Evolutionary conservation across 1,140 invertebrate genomes (phyloP).

Genomic region (Zelostemma sp.): DNA sequence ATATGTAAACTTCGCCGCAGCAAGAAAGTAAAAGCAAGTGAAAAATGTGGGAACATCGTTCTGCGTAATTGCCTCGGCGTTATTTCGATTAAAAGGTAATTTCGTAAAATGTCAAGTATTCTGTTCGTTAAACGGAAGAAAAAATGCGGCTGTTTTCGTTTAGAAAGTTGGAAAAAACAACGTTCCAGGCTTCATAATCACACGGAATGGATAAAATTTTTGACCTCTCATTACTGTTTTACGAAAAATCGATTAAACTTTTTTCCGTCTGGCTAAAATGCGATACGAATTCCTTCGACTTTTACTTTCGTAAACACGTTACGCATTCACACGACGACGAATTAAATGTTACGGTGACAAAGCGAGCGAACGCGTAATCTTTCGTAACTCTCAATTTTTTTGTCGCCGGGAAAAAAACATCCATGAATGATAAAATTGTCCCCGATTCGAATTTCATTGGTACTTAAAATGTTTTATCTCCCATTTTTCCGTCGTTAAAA

Average conservation of each 20-base stretch:
- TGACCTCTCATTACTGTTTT: too few species aligned
- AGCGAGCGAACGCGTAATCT: too few species aligned
- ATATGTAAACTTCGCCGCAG: constrained; percentile 15
- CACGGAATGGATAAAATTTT: too few species aligned
- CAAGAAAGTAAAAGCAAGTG: constrained; percentile 22
- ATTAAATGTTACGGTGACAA: neutral
- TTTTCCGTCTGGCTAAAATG: neutral
- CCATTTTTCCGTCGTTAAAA: neutral
- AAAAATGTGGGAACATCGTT: constrained; percentile 27
- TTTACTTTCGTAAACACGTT: neutral
- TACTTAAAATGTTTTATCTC: neutral
- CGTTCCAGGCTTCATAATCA: neutral
- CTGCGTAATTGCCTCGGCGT: neutral
- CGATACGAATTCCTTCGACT: neutral
- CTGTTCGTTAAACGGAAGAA: too few species aligned
- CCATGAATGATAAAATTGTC: too few species aligned
- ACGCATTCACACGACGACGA: neutral
- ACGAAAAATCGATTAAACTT: neutral
- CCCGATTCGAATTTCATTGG: too few species aligned
- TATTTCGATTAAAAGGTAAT: neutral
- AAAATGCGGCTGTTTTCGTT: neutral
- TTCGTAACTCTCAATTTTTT: too few species aligned
- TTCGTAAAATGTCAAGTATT: constrained; percentile 1
- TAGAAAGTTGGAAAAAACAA: neutral
- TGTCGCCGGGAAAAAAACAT: too few species aligned